Conservation (phyloP, 2,113 vertebrate species). For the Chloroceryle aenea region DNA sequence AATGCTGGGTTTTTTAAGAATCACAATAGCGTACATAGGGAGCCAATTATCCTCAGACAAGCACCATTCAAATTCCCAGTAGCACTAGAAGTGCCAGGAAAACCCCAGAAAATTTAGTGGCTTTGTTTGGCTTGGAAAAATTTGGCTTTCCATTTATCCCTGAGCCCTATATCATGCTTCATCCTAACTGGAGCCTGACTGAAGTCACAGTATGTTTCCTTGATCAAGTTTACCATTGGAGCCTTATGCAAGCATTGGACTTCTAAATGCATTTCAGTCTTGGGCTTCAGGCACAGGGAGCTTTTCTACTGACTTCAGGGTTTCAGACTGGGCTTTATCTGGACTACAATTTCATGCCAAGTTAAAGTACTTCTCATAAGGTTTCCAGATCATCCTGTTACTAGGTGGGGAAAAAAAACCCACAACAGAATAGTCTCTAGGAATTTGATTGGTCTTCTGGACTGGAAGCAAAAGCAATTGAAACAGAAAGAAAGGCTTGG, state of each 20-base stretch:
- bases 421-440: neutral
- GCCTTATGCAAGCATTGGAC: neutral
- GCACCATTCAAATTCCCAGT: constrained; percentile 52
- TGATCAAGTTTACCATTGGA: neutral
- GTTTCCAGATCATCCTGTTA: constrained; percentile 27
- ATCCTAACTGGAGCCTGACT: neutral
- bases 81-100: constrained; percentile 41
- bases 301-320: neutral
- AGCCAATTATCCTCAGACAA: constrained; percentile 12
- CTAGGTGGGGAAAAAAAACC: neutral
- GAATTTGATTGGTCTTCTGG: neutral
- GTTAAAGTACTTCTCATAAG: neutral
- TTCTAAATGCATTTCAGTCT: neutral
- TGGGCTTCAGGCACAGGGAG: neutral
- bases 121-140: constrained; percentile 58
- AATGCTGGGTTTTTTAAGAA: constrained; percentile 18
- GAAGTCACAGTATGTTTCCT: constrained; percentile 1
- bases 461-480: neutral
- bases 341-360: neutral
- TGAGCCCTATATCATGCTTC: neutral
- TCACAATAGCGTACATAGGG: constrained; percentile 36
- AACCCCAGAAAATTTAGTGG: constrained; percentile 29
- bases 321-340: neutral
- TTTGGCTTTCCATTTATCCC: constrained; percentile 14
- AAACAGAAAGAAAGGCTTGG: neutral